A percentile compares a stretch with the other conserved stretches of the same genome.
These are phyloP conservation scores for Nixonia krombeini DNA, from an alignment of 1,140 invertebrate species.

Conservation along the genomic window DNA sequence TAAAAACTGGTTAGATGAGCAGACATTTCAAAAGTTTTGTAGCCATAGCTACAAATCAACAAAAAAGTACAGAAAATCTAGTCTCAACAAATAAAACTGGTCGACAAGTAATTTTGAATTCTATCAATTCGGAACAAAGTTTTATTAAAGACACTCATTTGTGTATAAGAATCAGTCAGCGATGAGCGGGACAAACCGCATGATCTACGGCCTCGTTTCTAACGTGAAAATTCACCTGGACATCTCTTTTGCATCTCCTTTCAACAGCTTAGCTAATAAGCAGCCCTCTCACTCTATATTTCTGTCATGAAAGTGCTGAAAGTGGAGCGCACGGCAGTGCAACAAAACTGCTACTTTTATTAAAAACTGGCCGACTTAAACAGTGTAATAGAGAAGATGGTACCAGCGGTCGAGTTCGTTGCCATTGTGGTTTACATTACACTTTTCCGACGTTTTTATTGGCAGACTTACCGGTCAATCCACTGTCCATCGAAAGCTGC, in stretches of 20 bases:
- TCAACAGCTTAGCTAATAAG: slow-evolving; percentile 27
- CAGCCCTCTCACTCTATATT: slow-evolving; percentile 32
- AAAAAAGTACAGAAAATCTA: no score
- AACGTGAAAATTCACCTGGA: slow-evolving; percentile 52
- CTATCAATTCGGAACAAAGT: no score
- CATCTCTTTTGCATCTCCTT: slow-evolving; percentile 40
- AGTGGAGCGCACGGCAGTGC: slow-evolving; percentile 52
- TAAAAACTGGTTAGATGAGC: no score
- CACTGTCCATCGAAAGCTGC: slow-evolving; percentile 32
- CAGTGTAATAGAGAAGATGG: slow-evolving; percentile 48
- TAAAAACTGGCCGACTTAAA: slow-evolving; percentile 58
- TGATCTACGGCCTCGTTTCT: slow-evolving; percentile 49
- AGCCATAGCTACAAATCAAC: no score
- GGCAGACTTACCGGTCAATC: slow-evolving; percentile 20
- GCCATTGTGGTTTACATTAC: slow-evolving; percentile 44
- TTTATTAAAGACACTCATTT: no score
- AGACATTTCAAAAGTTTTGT: no score
- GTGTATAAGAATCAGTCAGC: no score
- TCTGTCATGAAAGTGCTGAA: slow-evolving; percentile 60
- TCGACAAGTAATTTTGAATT: no score
- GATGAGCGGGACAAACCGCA: not conserved
- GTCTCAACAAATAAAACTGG: no score
- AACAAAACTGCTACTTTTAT: slow-evolving; percentile 60
- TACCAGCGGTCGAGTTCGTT: slow-evolving; percentile 45
- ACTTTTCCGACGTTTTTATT: slow-evolving; percentile 23